Evolutionary conservation across 2,797 vertebrate genomes (phyloP).

Genomic region (Scyliorhinus canicula): DNA sequence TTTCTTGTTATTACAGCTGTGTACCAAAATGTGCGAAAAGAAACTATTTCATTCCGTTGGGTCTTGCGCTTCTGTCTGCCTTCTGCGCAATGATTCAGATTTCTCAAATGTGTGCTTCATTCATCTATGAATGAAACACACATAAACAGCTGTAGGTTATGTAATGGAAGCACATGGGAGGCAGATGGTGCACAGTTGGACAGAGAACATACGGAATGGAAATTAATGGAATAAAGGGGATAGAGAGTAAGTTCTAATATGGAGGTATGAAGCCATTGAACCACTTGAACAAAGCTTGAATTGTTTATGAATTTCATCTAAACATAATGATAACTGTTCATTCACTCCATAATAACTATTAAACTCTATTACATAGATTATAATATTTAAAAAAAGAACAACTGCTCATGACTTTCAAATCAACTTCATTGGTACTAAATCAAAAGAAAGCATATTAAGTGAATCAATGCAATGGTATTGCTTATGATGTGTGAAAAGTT

Average conservation of each 20-base stretch:
- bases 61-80: too few relatives aligned
- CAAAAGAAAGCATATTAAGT: neutral
- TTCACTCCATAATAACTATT: neutral
- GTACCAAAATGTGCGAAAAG: neutral
- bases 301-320: neutral
- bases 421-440: neutral
- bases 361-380: neutral
- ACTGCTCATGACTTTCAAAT: neutral
- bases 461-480: neutral
- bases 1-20: conserved; percentile 19
- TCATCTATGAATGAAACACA: neutral
- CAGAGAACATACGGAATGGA: neutral
- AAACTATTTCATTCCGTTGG: neutral
- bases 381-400: neutral
- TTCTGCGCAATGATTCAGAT: neutral
- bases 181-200: neutral
- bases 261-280: neutral
- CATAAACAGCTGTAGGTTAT: conserved; percentile 21
- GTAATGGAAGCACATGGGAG: neutral
- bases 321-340: neutral
- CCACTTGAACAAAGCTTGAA: neutral
- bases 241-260: neutral
- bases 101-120: neutral
- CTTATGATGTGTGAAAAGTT: neutral
- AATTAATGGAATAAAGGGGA: neutral